A percentile compares a stretch with the other conserved stretches of the same genome.
Conservation (phyloP, 2,888 invertebrate species). For the Nasonovia ribisnigri region DNA sequence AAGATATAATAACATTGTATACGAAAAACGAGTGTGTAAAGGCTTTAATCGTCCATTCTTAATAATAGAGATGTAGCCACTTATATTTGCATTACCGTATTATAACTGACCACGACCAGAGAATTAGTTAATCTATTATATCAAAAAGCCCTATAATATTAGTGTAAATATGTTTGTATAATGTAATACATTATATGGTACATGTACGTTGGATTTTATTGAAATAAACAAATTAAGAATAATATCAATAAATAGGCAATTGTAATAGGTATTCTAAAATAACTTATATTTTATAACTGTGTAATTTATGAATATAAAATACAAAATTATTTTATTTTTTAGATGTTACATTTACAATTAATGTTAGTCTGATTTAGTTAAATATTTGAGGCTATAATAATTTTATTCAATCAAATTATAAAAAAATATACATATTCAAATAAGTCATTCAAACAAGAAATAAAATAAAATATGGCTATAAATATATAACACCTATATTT, state of each 20-base stretch:
- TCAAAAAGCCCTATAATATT: too few relatives aligned
- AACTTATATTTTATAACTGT: not conserved
- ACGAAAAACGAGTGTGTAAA: too few relatives aligned
- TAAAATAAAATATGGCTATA: not conserved
- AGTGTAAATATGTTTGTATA: too few relatives aligned
- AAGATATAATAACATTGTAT: too few relatives aligned
- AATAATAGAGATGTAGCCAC: too few relatives aligned
- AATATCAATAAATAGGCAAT: not conserved
- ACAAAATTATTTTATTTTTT: not conserved
- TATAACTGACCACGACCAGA: too few relatives aligned
- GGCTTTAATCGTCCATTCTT: too few relatives aligned
- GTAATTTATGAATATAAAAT: not conserved
- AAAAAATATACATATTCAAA: not conserved
- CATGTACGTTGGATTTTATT: not conserved
- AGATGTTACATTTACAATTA: not conserved
- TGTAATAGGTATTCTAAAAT: not conserved
- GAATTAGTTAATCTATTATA: too few relatives aligned
- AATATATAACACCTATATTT: not conserved
- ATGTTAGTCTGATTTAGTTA: not conserved
- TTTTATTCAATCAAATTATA: not conserved
- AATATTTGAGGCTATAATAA: not conserved
- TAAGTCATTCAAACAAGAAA: not conserved
- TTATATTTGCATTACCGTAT: too few relatives aligned
- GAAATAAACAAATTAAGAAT: not conserved
- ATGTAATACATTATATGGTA: too few relatives aligned